phyloP scores from a whole-genome alignment of 2,888 invertebrate genomes.

The Plagodis dolabraria region DNA sequence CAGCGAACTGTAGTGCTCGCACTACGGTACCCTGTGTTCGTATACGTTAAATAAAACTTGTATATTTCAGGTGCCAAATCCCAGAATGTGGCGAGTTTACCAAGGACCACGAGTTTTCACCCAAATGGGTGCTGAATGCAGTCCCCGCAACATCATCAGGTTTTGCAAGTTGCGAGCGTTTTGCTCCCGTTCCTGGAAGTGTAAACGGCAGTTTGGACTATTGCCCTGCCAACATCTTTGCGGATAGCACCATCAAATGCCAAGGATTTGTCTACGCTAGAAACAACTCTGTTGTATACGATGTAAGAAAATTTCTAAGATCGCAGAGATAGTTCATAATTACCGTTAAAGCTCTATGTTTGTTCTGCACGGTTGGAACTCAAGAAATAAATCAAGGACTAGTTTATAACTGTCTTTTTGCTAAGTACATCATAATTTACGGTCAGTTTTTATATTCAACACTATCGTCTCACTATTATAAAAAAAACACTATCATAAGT shows the following conservation, averaged over 20 bases:
- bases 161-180: conserved; percentile 76
- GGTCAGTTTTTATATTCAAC: too few relatives aligned
- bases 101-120: conserved; percentile 55
- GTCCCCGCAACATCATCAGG: conserved; percentile 61
- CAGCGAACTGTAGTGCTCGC: too few relatives aligned
- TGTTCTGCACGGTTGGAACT: too few relatives aligned
- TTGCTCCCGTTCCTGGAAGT: conserved; percentile 38
- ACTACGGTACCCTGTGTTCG: too few relatives aligned
- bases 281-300: conserved; percentile 69
- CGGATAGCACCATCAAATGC: conserved; percentile 43
- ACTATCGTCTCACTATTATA: too few relatives aligned
- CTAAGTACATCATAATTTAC: too few relatives aligned
- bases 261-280: conserved; percentile 63
- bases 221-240: conserved; percentile 62
- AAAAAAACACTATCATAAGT: too few relatives aligned
- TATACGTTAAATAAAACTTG: too few relatives aligned
- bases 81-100: conserved; percentile 77
- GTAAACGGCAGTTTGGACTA: conserved; percentile 50
- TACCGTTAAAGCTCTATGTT: too few relatives aligned
- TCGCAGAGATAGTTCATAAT: too few relatives aligned
- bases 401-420: too few relatives aligned
- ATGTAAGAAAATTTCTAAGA: conserved; percentile 51
- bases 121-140: conserved; percentile 74
- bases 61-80: conserved; percentile 70
- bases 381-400: too few relatives aligned